These are phyloP conservation scores for Megaleporinus macrocephalus DNA, from an alignment of 2,113 vertebrate genomes.

Conservation along the genomic window DNA sequence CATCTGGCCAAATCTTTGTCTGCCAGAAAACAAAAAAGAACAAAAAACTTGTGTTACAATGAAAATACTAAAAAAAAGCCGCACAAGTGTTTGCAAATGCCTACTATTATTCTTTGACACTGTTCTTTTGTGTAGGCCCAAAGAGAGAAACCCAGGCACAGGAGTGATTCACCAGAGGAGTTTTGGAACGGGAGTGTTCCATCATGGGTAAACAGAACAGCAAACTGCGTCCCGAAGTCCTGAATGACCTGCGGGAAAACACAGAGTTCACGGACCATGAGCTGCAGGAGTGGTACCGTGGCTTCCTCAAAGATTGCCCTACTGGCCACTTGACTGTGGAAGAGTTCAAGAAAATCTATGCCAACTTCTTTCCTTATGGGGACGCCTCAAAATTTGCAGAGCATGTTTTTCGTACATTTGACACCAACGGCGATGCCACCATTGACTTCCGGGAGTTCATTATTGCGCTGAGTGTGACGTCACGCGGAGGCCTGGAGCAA, in stretches of 20 bases:
- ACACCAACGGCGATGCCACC: slow-evolving; percentile 79
- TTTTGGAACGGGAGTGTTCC: neutral
- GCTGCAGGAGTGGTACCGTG: slow-evolving; percentile 82
- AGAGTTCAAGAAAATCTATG: slow-evolving; percentile 83
- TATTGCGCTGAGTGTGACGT: slow-evolving; percentile 79
- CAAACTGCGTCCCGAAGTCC: slow-evolving; percentile 80
- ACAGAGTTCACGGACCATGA: slow-evolving; percentile 80
- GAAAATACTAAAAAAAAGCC: neutral
- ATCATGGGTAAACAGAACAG: slow-evolving; percentile 83
- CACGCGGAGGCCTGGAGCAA: slow-evolving; percentile 78
- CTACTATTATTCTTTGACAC: slow-evolving; percentile 4
- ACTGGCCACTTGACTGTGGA: slow-evolving; percentile 79
- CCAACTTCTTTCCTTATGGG: slow-evolving; percentile 82
- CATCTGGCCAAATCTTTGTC: slow-evolving; percentile 33
- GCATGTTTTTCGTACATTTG: slow-evolving; percentile 81
- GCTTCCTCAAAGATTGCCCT: slow-evolving; percentile 82
- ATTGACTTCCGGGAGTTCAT: slow-evolving; percentile 84
- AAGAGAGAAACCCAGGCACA: neutral
- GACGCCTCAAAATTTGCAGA: slow-evolving; percentile 81
- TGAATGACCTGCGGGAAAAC: slow-evolving; percentile 79
- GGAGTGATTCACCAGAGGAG: slow-evolving; percentile 23
- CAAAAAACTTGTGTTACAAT: neutral
- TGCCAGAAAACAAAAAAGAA: slow-evolving; percentile 5
- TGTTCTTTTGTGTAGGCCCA: slow-evolving; percentile 6
- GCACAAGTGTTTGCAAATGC: neutral